Conservation (phyloP, 53 echinoderm and acorn worm genomes). For the Arbacia lixula region DNA sequence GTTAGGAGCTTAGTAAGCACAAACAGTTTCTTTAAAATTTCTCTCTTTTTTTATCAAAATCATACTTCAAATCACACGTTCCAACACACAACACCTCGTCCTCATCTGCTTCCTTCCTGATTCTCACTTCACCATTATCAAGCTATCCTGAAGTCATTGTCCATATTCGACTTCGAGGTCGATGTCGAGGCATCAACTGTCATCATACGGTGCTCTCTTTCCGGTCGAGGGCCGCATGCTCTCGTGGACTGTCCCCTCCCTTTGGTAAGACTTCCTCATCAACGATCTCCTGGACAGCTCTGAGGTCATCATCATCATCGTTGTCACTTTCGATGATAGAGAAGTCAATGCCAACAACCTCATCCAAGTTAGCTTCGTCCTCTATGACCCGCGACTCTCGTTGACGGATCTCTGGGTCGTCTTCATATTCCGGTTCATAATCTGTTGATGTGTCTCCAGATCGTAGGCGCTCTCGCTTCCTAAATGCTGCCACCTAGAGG, state of each 20-base stretch:
- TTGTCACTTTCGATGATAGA: constrained; percentile 83
- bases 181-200: background rate
- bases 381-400: constrained; percentile 54
- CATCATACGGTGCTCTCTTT: constrained; percentile 56
- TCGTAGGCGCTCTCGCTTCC: constrained; percentile 40
- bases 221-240: background rate
- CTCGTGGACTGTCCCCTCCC: background rate
- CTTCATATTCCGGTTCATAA: background rate
- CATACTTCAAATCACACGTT: too few relatives aligned
- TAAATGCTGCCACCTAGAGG: constrained; percentile 25
- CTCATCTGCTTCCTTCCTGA: too few relatives aligned
- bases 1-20: too few relatives aligned
- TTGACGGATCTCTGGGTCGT: constrained; percentile 13
- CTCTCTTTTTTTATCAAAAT: too few relatives aligned
- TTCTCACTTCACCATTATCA: too few relatives aligned
- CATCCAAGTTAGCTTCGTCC: constrained; percentile 67
- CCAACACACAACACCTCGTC: too few relatives aligned
- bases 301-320: constrained; percentile 53
- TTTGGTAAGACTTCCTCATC: constrained; percentile 9
- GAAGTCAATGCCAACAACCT: constrained; percentile 77
- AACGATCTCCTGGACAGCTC: background rate
- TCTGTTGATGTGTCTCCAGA: constrained; percentile 43
- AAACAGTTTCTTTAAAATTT: too few relatives aligned
- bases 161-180: background rate
- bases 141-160: too few relatives aligned